Evolutionary conservation across 2,888 invertebrate genomes (phyloP).

Genomic region (Linyphia triangularis): DNA sequence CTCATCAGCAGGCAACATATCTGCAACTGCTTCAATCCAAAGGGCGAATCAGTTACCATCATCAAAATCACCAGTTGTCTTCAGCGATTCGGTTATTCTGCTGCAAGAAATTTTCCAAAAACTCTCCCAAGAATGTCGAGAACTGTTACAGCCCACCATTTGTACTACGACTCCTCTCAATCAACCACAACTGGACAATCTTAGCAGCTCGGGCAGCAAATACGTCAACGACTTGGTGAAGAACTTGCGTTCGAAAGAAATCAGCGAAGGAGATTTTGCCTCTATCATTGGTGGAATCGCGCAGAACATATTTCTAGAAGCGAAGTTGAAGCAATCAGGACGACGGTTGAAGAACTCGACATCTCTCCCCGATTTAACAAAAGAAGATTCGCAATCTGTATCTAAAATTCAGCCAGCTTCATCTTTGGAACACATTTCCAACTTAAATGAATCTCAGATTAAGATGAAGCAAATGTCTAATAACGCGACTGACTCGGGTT

Average conservation of each 20-base stretch:
- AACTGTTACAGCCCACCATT: conserved; percentile 31
- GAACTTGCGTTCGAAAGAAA: conserved; percentile 32
- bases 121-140: conserved; percentile 64
- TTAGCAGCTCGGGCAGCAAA: background rate
- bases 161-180: background rate
- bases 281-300: conserved; percentile 60
- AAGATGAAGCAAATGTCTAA: background rate
- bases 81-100: conserved; percentile 63
- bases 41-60: background rate
- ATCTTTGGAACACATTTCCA: conserved; percentile 28
- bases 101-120: conserved; percentile 71
- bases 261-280: conserved; percentile 60
- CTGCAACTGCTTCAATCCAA: background rate
- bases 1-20: background rate
- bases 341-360: background rate
- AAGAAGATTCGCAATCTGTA: background rate
- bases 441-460: background rate
- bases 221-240: conserved; percentile 42
- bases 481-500: background rate
- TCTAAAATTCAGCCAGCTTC: background rate
- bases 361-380: conserved; percentile 50
- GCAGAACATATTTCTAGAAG: conserved; percentile 59
- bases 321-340: conserved; percentile 35
- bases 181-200: background rate
- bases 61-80: conserved; percentile 24